Evolutionary conservation across 2,797 vertebrate genomes (phyloP).

Genomic region (Tragelaphus oryx): DNA sequence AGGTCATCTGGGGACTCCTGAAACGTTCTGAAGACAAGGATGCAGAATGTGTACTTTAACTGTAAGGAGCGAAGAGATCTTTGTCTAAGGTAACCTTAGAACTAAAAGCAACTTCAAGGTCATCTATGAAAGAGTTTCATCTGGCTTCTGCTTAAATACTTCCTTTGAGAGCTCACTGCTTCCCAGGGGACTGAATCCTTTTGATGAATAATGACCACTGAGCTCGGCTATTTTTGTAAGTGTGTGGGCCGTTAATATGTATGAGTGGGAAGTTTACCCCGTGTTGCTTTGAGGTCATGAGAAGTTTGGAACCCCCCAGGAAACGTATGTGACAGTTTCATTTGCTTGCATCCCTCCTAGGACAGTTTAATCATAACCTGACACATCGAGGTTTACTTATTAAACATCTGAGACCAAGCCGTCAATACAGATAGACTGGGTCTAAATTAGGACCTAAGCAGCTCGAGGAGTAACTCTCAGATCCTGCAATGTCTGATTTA

Average conservation of each 20-base stretch:
- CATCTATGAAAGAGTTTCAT: neutral
- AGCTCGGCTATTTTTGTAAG: slow-evolving; percentile 55
- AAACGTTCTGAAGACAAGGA: neutral
- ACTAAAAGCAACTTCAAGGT: slow-evolving; percentile 47
- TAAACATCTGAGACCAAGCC: slow-evolving; percentile 16
- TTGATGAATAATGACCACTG: slow-evolving; percentile 24
- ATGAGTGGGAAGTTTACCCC: slow-evolving; percentile 68
- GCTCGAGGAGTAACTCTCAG: neutral
- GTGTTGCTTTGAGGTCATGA: slow-evolving; percentile 54
- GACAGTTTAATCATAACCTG: slow-evolving; percentile 48
- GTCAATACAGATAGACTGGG: slow-evolving; percentile 23
- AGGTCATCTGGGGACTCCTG: neutral
- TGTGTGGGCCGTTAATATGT: slow-evolving; percentile 60
- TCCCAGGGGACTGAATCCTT: slow-evolving; percentile 28
- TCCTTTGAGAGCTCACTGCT: neutral
- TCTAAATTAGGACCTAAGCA: slow-evolving; percentile 56
- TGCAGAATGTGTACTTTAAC: neutral
- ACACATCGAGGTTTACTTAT: slow-evolving; percentile 40
- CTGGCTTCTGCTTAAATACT: slow-evolving; percentile 35
- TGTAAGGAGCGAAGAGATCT: neutral
- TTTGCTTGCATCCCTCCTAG: slow-evolving; percentile 66
- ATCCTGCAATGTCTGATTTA: slow-evolving; percentile 47
- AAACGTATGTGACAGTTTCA: slow-evolving; percentile 59
- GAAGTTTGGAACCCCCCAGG: slow-evolving; percentile 62
- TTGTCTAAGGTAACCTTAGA: neutral